These are phyloP conservation scores for Drosophila tristis DNA, from an alignment of 1,140 invertebrate species.

Conservation along the genomic window DNA sequence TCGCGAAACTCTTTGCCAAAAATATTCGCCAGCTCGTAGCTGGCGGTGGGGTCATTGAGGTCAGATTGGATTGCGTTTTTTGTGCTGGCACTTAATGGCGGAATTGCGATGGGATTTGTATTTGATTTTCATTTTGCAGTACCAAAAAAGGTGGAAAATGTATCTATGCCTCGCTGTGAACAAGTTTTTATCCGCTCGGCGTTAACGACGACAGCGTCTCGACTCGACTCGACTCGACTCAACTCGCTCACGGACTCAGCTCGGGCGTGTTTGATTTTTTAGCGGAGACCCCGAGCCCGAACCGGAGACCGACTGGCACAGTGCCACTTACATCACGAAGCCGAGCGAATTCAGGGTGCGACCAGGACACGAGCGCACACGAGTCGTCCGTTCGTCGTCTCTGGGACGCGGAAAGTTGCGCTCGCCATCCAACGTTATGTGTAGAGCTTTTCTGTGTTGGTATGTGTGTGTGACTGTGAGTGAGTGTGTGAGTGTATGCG, in stretches of 20 bases:
- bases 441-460: slow-evolving; percentile 34
- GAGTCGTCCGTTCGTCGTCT: slow-evolving; percentile 7
- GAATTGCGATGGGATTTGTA: slow-evolving; percentile 11
- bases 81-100: slow-evolving; percentile 10
- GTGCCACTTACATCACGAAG: slow-evolving; percentile 75
- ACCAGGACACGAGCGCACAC: slow-evolving; percentile 51
- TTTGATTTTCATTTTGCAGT: slow-evolving; percentile 29
- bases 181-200: slow-evolving; percentile 68
- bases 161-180: slow-evolving; percentile 69
- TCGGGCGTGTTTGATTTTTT: slow-evolving; percentile 60
- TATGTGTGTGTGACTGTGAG: not conserved
- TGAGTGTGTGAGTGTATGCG: not conserved
- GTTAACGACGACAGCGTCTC: slow-evolving; percentile 67
- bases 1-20: slow-evolving; percentile 30
- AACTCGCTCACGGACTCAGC: slow-evolving; percentile 45
- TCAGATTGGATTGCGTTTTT: slow-evolving; percentile 8
- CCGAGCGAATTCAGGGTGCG: slow-evolving; percentile 81
- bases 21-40: not conserved
- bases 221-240: slow-evolving; percentile 74
- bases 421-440: slow-evolving; percentile 7
- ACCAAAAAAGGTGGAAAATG: slow-evolving; percentile 71
- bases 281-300: slow-evolving; percentile 16
- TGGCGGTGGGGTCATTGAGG: slow-evolving; percentile 1
- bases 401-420: slow-evolving; percentile 10
- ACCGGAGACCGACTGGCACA: slow-evolving; percentile 73